Evolutionary conservation across 2,888 invertebrate species (phyloP), one percentile per base, ranked within the genome.

Genomic region (Cristatella mucedo): DNA sequence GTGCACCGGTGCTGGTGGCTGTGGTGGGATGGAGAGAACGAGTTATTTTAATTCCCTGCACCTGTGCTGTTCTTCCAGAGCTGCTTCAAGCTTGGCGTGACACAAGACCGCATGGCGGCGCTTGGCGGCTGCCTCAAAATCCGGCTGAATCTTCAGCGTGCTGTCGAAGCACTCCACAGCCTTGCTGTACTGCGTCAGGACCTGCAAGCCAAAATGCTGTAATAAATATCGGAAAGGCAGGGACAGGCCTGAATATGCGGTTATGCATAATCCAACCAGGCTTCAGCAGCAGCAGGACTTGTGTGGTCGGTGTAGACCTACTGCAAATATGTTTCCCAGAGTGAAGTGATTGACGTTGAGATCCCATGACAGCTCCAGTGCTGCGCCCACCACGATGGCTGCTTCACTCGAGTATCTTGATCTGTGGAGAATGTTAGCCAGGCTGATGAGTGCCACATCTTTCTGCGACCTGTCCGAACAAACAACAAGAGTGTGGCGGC

Each of bases 391-490:
- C 33, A 82, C 71, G 44, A 77, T 72, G 1, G 76, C 73, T 1
- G 82, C 82, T 61, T 82, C 82, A 44, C 75, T 74, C 1, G 76
- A 73, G 50, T 72, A 71, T 32, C 56, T 54, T 34, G 76, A 73
- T 33, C 77, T 74, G 53, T 80, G 80, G 11, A 83, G 68, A 47
- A 81, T 72, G 31, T 77, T 76, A 0, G 80, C 82, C 55, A 82
- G 66, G 54, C 76, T 79, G 40, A 80, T 68, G 24, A 82, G 66
- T 0, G 81, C 76, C 37, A 82, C 73, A 57, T 80, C 78, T 59
- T 76, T 76, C 55, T 75, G 76, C 49, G 72, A 66, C 52, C 81
- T 81, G 69, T 15, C 53, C 54, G 22, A 31, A 19, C 46, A 46
- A 41, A 15, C 21, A 22, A 21, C 2, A 16, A 20, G 15, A n/a